A percentile compares a stretch with the other conserved stretches of the same genome.
Conservation (phyloP, 2,888 invertebrate genomes). For the Therioaphis trifolii region DNA sequence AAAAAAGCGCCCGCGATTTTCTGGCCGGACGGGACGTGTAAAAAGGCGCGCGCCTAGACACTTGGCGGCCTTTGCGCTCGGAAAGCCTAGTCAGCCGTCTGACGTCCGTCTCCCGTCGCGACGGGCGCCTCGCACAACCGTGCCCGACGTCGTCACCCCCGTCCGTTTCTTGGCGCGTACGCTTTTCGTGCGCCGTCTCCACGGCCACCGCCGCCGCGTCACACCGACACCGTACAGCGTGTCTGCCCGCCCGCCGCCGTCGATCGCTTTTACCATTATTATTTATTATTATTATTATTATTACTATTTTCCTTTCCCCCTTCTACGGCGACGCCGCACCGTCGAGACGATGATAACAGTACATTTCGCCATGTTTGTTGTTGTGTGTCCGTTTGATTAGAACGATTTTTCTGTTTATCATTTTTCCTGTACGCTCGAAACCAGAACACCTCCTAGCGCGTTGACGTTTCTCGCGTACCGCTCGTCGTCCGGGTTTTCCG, state of each 20-base stretch:
- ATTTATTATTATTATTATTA: slow-evolving; percentile 28
- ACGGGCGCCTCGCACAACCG: neutral
- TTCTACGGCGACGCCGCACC: neutral
- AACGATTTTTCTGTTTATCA: slow-evolving; percentile 35
- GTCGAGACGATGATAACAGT: slow-evolving; percentile 54
- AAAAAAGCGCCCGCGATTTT: no score
- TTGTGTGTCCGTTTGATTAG: slow-evolving; percentile 57
- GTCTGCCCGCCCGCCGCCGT: no score
- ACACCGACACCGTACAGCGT: no score
- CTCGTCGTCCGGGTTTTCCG: neutral
- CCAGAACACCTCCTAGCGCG: neutral
- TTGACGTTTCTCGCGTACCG: no score
- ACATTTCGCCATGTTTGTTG: slow-evolving; percentile 58
- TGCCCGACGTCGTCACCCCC: neutral
- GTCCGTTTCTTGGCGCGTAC: neutral
- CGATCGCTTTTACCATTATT: neutral
- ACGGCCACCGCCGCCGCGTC: neutral
- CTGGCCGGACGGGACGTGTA: no score
- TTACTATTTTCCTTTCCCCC: slow-evolving; percentile 40
- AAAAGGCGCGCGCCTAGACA: no score
- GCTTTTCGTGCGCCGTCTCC: neutral
- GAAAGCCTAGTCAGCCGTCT: no score
- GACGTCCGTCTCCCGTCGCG: neutral
- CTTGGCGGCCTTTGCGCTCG: no score
- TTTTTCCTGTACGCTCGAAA: neutral